A percentile compares a stretch with the other conserved stretches of the same genome.
Conservation (phyloP, 2,113 vertebrate genomes). For the Ramphastos sulfuratus region DNA sequence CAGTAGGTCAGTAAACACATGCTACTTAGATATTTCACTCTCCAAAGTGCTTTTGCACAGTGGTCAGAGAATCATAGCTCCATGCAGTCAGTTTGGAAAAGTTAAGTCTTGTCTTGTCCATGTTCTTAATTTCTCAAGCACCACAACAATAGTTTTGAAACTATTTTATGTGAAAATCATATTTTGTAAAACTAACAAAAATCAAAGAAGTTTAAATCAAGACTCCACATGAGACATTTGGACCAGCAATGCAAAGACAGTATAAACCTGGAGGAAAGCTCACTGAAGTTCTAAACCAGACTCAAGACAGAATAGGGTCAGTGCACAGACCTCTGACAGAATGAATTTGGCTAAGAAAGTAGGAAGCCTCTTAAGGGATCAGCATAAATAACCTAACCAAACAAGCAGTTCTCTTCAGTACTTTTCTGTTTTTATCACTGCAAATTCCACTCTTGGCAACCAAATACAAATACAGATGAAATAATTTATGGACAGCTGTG, state of each 20-base stretch:
- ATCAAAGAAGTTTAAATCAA: not conserved
- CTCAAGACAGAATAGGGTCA: not conserved
- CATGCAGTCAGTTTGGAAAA: not conserved
- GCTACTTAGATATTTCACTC: not conserved
- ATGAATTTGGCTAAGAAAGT: not conserved
- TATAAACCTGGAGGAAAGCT: not conserved
- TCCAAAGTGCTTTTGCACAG: not conserved
- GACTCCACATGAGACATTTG: accelerated
- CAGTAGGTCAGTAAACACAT: not conserved
- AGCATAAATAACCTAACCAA: not conserved
- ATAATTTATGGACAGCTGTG: not conserved
- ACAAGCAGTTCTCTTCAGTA: not conserved
- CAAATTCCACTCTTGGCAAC: not conserved
- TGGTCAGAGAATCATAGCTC: not conserved
- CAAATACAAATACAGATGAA: not conserved
- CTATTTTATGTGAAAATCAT: not conserved
- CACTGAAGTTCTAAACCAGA: not conserved
- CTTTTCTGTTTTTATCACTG: not conserved
- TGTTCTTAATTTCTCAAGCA: not conserved
- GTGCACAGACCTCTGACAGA: not conserved
- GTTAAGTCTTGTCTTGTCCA: not conserved
- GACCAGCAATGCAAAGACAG: not conserved
- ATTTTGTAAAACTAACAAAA: not conserved
- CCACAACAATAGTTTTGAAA: not conserved
- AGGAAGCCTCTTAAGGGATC: not conserved